Percentiles rank a stretch among this genome's conserved stretches.
Evolutionary conservation across 2,797 vertebrate species (phyloP).

Genomic region (Potorous gilbertii): DNA sequence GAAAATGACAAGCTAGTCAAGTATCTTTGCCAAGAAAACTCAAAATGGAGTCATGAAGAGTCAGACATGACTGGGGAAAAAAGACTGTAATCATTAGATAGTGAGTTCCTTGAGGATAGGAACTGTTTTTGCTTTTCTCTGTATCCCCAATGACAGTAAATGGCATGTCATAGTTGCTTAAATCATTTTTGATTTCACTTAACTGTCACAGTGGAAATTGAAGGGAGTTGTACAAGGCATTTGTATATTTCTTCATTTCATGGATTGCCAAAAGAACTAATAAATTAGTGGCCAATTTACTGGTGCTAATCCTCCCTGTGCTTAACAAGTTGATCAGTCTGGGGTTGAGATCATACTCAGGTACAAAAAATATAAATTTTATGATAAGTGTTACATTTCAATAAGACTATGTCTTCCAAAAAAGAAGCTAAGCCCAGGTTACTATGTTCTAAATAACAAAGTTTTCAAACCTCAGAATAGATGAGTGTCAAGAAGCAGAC

Average conservation of each 20-base stretch:
- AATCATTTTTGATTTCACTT: not conserved
- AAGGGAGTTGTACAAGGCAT: not conserved
- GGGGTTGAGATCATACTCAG: not conserved
- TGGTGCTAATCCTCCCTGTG: not conserved
- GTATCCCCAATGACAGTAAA: not conserved
- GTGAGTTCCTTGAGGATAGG: not conserved
- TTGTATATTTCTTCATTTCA: not conserved
- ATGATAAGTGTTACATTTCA: not conserved
- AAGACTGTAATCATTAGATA: not conserved
- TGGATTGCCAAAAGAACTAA: not conserved
- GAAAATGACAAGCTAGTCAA: not conserved
- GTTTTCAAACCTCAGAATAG: not conserved
- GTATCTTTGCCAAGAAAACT: not conserved
- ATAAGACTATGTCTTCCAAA: not conserved
- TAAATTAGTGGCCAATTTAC: not conserved
- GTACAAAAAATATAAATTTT: not conserved
- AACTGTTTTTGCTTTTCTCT: not conserved
- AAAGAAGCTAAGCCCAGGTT: not conserved
- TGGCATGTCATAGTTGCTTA: not conserved
- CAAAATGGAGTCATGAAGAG: not conserved
- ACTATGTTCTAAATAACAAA: not conserved
- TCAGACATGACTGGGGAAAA: not conserved
- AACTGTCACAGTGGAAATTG: not conserved
- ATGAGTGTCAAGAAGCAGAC: not conserved
- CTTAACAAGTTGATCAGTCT: not conserved